A percentile compares a stretch with the other conserved stretches of the same genome.
Conservation (phyloP, 2,888 invertebrate species). For the Imbricaverruca yamaguchii region DNA sequence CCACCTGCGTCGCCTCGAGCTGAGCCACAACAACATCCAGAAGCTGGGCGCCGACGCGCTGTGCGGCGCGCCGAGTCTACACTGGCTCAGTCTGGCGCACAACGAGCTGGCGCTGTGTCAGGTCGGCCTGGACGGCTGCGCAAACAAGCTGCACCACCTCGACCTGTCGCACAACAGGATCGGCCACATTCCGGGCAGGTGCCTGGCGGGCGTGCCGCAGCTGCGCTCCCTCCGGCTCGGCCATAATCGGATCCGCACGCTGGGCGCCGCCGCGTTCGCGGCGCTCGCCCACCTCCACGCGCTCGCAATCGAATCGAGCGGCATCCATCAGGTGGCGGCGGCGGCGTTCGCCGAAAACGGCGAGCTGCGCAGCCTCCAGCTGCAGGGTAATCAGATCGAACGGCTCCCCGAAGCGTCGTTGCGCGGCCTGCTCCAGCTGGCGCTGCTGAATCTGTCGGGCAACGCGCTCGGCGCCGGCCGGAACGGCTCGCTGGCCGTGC, state of each 20-base stretch:
- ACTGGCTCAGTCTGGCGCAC: constrained; percentile 63
- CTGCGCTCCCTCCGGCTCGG: constrained; percentile 31
- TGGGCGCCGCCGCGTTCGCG: constrained; percentile 63
- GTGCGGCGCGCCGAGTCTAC: constrained; percentile 64
- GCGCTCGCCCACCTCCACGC: constrained; percentile 40
- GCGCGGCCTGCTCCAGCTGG: constrained; percentile 63
- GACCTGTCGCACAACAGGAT: constrained; percentile 72
- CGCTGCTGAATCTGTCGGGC: constrained; percentile 84
- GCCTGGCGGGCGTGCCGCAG: constrained; percentile 27
- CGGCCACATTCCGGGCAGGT: constrained; percentile 54
- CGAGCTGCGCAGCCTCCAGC: constrained; percentile 65
- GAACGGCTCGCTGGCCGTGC: constrained; percentile 70
- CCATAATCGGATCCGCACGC: constrained; percentile 64
- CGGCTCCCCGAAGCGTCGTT: constrained; percentile 53
- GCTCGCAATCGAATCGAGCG: constrained; percentile 37
- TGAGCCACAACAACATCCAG: constrained; percentile 74
- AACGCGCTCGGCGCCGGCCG: constrained; percentile 74
- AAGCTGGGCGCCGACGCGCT: constrained; percentile 65
- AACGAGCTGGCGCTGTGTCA: constrained; percentile 69
- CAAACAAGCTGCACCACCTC: constrained; percentile 56
- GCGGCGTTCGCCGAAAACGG: constrained; percentile 67
- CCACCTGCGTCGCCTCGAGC: constrained; percentile 62
- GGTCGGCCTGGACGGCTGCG: constrained; percentile 57
- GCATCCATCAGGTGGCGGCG: constrained; percentile 65
- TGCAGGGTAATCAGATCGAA: constrained; percentile 75